phyloP scores from a whole-genome alignment of 1,140 invertebrate genomes.

The Sycophaga agraensis region DNA sequence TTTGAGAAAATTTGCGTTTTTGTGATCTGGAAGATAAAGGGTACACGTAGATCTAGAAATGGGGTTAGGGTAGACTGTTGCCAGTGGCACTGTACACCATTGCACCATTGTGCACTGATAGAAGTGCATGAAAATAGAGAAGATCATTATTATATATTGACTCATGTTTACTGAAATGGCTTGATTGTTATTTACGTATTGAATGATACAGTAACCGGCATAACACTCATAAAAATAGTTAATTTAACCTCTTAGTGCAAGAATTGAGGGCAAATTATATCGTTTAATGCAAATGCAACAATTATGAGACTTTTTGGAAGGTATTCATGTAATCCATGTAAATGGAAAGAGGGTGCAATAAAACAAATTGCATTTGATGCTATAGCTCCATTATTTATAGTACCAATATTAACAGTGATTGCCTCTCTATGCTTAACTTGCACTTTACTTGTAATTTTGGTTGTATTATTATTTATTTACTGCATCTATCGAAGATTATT shows the following conservation, averaged over 20 bases:
- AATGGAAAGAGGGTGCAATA: constrained; percentile 52
- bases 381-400: constrained; percentile 64
- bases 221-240: not conserved
- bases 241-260: constrained; percentile 9
- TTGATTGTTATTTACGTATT: not conserved
- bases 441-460: constrained; percentile 63
- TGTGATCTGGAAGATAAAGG: too few species aligned
- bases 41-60: too few species aligned
- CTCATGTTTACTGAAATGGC: too few species aligned
- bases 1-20: too few species aligned
- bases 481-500: constrained; percentile 64
- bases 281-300: constrained; percentile 1
- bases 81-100: too few species aligned
- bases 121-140: too few species aligned
- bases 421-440: constrained; percentile 63
- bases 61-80: too few species aligned
- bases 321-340: constrained; percentile 52
- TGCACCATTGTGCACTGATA: too few species aligned
- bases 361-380: constrained; percentile 60
- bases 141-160: too few species aligned
- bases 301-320: constrained; percentile 53
- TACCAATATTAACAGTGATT: constrained; percentile 63
- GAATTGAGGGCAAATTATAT: not conserved
- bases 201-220: not conserved
- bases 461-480: constrained; percentile 64